Conservation (phyloP, 1,140 invertebrate species). For the Camponotus floridanus region DNA sequence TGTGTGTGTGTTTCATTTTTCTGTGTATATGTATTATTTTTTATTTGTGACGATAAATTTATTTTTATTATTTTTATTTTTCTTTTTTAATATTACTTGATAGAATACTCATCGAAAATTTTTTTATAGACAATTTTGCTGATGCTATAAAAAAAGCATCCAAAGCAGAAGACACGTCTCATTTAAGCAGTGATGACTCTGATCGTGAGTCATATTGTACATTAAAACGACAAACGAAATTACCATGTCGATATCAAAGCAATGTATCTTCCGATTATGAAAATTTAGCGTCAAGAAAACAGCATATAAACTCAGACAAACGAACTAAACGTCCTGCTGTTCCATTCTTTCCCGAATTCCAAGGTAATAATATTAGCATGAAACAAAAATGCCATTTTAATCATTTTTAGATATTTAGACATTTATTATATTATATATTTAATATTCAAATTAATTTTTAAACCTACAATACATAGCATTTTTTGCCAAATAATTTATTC, state of each 20-base stretch:
- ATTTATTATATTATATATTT: conserved; percentile 12
- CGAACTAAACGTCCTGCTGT: conserved; percentile 5
- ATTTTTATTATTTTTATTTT: not conserved
- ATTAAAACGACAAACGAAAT: conserved; percentile 1
- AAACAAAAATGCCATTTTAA: conserved; percentile 1
- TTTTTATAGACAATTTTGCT: conserved; percentile 1
- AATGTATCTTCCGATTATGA: not conserved
- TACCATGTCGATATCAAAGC: not conserved
- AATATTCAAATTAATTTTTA: not conserved
- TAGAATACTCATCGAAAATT: not conserved
- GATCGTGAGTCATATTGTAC: not conserved
- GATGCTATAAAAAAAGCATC: conserved; percentile 7
- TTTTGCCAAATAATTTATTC: not conserved
- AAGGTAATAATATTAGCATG: not conserved
- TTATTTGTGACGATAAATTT: not conserved
- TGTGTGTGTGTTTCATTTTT: too few species aligned
- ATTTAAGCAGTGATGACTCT: not conserved
- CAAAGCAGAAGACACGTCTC: conserved; percentile 6
- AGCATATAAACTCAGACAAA: not conserved
- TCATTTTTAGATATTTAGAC: not conserved
- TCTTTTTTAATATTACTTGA: not conserved
- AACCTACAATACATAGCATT: not conserved
- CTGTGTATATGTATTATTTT: not conserved
- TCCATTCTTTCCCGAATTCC: not conserved
- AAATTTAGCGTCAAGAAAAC: not conserved